A percentile compares a stretch with the other conserved stretches of the same genome.
Conservation (phyloP, 1,140 invertebrate genomes). For the Acromyrmex echinatior region DNA sequence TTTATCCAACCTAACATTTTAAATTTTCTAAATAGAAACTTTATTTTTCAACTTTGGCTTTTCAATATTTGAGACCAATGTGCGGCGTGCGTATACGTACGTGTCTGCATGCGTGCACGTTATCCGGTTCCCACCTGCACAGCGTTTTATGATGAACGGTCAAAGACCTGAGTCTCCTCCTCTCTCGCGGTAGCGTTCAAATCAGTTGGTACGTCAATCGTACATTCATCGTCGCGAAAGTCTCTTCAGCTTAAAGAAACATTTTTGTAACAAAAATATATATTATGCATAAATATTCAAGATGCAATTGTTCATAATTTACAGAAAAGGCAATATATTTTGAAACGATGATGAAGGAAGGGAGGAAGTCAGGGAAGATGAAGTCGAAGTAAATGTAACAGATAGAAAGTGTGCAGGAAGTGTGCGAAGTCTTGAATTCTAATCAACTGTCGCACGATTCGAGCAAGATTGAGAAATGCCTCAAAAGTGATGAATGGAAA, state of each 20-base stretch:
- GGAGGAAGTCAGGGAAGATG: neutral
- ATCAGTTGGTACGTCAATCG: neutral
- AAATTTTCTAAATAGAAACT: no score
- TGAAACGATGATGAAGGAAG: neutral
- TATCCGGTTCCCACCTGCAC: slow-evolving; percentile 22
- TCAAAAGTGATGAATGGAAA: neutral
- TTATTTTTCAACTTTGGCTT: no score
- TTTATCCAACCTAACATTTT: no score
- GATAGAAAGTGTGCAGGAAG: neutral
- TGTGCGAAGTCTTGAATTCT: slow-evolving; percentile 18
- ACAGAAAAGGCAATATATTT: neutral
- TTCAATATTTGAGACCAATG: no score
- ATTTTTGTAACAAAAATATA: neutral
- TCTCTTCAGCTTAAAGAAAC: neutral
- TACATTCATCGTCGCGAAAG: neutral
- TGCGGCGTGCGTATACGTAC: no score
- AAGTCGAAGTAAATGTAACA: neutral
- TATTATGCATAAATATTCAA: neutral
- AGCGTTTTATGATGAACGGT: slow-evolving; percentile 24
- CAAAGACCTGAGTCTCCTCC: slow-evolving; percentile 13
- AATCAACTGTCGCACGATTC: slow-evolving; percentile 6
- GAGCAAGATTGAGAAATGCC: slow-evolving; percentile 1
- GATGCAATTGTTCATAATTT: neutral
- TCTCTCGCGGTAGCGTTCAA: neutral
- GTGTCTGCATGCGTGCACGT: neutral